These are phyloP conservation scores for Rhadinocentrus ornatus DNA, from an alignment of 2,797 vertebrate genomes.

Conservation along the genomic window DNA sequence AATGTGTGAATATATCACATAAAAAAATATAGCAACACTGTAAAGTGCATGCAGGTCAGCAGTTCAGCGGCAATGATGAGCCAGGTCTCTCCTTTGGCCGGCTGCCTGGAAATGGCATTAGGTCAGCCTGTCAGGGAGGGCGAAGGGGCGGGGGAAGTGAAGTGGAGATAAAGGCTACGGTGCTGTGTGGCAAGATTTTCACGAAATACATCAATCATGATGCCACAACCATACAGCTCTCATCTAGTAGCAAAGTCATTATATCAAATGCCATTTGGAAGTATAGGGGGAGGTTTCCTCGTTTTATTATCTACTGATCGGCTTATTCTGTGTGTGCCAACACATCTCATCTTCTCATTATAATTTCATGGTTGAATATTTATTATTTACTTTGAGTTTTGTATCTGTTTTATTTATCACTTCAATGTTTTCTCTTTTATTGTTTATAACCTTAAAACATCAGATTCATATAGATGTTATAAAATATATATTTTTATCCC, in stretches of 20 bases:
- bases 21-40: slow-evolving; percentile 30
- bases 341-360: slow-evolving; percentile 9
- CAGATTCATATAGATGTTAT: neutral
- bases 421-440: neutral
- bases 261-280: slow-evolving; percentile 57
- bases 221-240: slow-evolving; percentile 24
- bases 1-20: slow-evolving; percentile 26
- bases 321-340: slow-evolving; percentile 11
- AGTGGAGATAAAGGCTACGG: slow-evolving; percentile 12
- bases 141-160: neutral
- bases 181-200: slow-evolving; percentile 45
- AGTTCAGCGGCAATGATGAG: slow-evolving; percentile 55
- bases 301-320: slow-evolving; percentile 18
- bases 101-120: slow-evolving; percentile 68
- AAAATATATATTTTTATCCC: neutral
- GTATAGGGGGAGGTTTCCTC: slow-evolving; percentile 17
- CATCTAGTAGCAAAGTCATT: slow-evolving; percentile 49
- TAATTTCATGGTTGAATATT: slow-evolving; percentile 3
- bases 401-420: neutral
- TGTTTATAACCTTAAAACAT: neutral
- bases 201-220: slow-evolving; percentile 65
- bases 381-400: slow-evolving; percentile 1
- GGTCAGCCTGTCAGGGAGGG: slow-evolving; percentile 47
- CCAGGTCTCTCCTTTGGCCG: slow-evolving; percentile 65
- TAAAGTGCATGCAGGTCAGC: slow-evolving; percentile 63